Conservation (phyloP, 2,113 vertebrate species). For the Hylia prasina region DNA sequence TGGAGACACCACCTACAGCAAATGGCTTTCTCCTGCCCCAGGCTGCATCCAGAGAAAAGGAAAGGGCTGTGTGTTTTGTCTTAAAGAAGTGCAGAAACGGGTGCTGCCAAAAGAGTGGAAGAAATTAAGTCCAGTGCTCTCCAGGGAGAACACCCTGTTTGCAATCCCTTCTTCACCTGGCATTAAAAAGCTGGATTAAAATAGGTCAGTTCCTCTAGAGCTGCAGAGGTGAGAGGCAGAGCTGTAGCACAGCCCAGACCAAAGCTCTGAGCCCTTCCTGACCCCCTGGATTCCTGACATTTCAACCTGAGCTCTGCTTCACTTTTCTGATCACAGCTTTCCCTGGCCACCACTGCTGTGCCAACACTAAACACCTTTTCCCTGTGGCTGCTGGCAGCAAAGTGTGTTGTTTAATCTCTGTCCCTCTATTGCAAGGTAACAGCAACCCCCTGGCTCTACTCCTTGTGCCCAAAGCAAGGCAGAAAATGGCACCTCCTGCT, state of each 20-base stretch:
- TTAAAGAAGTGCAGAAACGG: not conserved
- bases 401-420: not conserved
- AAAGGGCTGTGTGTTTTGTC: not conserved
- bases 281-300: not conserved
- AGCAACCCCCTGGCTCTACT: not conserved
- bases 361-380: not conserved
- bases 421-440: not conserved
- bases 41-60: not conserved
- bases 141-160: not conserved
- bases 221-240: not conserved
- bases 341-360: not conserved
- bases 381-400: not conserved
- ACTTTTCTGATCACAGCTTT: not conserved
- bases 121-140: not conserved
- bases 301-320: not conserved
- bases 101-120: not conserved
- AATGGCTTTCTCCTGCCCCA: not conserved
- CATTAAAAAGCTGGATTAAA: not conserved
- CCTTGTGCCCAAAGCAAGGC: not conserved
- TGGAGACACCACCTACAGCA: not conserved
- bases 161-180: not conserved
- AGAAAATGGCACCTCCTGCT: not conserved
- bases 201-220: not conserved
- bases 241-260: accelerated
- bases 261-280: not conserved